Evolutionary conservation across 1,140 invertebrate species (phyloP), one percentile per base, ranked within the genome.

Genomic region (Idris sp.): DNA sequence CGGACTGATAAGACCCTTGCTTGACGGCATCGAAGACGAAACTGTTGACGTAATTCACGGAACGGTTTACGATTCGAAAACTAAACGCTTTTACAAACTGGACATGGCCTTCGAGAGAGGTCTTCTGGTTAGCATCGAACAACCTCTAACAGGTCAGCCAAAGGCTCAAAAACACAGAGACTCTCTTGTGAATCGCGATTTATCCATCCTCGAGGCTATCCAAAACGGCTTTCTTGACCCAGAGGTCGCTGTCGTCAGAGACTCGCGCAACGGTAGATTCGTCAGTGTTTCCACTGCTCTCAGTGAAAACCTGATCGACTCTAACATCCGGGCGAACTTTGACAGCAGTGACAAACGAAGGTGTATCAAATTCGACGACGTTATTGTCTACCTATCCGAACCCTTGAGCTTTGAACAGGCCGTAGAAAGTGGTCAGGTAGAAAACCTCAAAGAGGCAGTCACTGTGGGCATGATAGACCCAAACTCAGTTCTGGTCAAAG

Each of bases 401-500:
- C 93, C 94, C 18, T 83, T 94, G 8, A 89, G 91, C 51, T 95
- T 96, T 82, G 92, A 93, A 79, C 88, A 91, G 81, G 94, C 94
- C 4, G 88, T 95, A 38, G 93, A 95, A 81, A 88, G 89, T 65
- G 92, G 91, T 72, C 85, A 90, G 51, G 84, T 97, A 35, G 92
- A 95, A n/a, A 92, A 92, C 9, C 88, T 98, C 8, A 93, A 95
- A 88, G 94, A 97, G 80, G 95, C 96, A 1, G 89, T 96, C 38
- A 90, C 90, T 58, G 88, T 92, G 11, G 95, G 96, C 49, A 91
- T 95, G 22, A 91, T 98, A 36, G 95, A 98, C 88, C 92, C 95
- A 0, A 92, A 96, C 83, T 95, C 95, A 5, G 95, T 94, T 19
- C 86, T 97, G 49, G 91, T 97, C 30, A 97, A 97, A 90, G 95